Evolutionary conservation across 2,888 invertebrate genomes (phyloP).

Genomic region (Phengaris alcon): DNA sequence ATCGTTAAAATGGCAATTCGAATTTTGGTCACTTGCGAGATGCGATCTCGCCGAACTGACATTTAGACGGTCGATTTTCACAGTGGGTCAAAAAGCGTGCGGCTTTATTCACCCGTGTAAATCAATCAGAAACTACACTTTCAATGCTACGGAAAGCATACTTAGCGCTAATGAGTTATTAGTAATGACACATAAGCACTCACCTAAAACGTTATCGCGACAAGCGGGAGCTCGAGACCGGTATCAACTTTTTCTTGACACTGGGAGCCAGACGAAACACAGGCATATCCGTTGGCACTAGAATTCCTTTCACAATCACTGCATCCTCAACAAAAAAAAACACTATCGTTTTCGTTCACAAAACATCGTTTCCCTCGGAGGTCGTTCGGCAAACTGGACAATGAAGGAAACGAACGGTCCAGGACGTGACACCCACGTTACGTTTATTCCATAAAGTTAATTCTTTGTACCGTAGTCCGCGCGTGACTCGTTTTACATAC

Average conservation of each 20-base stretch:
- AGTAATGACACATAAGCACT: constrained; percentile 52
- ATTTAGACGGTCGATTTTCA: too few relatives aligned
- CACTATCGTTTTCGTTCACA: constrained; percentile 53
- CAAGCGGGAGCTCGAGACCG: constrained; percentile 57
- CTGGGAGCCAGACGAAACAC: constrained; percentile 65
- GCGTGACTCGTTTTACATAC: background rate
- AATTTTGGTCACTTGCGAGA: too few relatives aligned
- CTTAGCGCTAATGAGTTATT: constrained; percentile 40
- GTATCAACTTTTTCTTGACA: constrained; percentile 74
- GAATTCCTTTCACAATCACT: constrained; percentile 52
- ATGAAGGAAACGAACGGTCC: background rate
- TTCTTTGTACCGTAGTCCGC: background rate
- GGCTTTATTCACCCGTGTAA: too few relatives aligned
- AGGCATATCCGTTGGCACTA: constrained; percentile 72
- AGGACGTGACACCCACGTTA: constrained; percentile 52
- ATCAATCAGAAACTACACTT: background rate
- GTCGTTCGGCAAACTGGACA: constrained; percentile 40
- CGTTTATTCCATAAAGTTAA: constrained; percentile 43
- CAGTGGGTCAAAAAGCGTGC: too few relatives aligned
- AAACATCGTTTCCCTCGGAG: constrained; percentile 48
- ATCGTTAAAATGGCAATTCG: too few relatives aligned
- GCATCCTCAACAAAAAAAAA: constrained; percentile 59
- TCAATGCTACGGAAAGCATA: constrained; percentile 47
- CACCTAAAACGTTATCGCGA: constrained; percentile 78
- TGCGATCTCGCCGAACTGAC: too few relatives aligned